A percentile compares a stretch with the other conserved stretches of the same genome.
Evolutionary conservation across 2,888 invertebrate species (phyloP).

Genomic region (Erebia ligea): DNA sequence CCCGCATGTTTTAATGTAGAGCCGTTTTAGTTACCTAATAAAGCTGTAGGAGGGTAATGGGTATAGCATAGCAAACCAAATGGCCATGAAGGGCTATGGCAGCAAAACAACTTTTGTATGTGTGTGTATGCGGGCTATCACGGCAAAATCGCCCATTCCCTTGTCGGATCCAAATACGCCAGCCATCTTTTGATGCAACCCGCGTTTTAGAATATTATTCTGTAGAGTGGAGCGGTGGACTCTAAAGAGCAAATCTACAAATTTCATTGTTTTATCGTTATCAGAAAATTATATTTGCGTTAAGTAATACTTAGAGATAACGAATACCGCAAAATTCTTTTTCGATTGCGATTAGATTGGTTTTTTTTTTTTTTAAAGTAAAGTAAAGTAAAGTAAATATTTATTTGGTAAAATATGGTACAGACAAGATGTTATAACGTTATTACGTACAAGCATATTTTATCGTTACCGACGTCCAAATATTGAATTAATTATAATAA

Average conservation of each 20-base stretch:
- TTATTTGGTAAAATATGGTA: too few species aligned
- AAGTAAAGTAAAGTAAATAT: too few species aligned
- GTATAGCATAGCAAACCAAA: constrained; percentile 32
- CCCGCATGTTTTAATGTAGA: too few species aligned
- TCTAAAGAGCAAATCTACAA: not conserved
- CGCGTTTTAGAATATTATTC: constrained; percentile 31
- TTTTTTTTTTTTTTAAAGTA: too few species aligned
- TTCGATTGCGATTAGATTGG: not conserved
- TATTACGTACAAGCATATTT: too few species aligned
- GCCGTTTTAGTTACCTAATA: too few species aligned
- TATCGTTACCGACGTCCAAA: too few species aligned
- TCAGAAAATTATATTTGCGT: not conserved
- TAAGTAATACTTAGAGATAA: too few species aligned
- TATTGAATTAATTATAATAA: too few species aligned
- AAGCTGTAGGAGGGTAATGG: not conserved
- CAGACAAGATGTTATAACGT: too few species aligned
- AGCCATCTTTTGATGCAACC: constrained; percentile 28
- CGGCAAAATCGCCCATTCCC: constrained; percentile 32
- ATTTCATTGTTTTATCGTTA: not conserved
- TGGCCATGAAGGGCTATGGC: constrained; percentile 34
- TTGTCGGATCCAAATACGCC: constrained; percentile 30
- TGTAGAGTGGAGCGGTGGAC: constrained; percentile 15
- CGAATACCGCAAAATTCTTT: not conserved
- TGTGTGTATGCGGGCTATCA: constrained; percentile 30
- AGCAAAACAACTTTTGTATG: constrained; percentile 22